Percentiles rank a stretch among this genome's conserved stretches.
Evolutionary conservation across 2,113 vertebrate species (phyloP).

Genomic region (Ia io): DNA sequence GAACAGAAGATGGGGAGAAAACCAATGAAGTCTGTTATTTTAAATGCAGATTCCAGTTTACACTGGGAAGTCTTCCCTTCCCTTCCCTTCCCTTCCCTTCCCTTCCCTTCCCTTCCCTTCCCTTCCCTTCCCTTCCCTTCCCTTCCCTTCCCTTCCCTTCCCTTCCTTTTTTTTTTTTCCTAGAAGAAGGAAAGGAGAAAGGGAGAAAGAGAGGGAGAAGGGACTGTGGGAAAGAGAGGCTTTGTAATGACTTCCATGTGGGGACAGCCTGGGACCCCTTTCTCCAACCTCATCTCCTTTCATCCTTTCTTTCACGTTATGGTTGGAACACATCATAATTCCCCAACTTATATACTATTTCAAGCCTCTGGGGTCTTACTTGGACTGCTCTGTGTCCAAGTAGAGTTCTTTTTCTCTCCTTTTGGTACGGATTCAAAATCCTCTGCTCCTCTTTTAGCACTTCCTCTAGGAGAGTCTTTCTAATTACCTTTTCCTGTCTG

Average conservation of each 20-base stretch:
- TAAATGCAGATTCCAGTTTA: slow-evolving; percentile 5
- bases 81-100: too few species aligned
- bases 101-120: too few species aligned
- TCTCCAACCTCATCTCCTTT: background rate
- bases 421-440: background rate
- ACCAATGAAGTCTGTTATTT: background rate
- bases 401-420: background rate
- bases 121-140: too few species aligned
- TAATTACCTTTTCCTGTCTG: background rate
- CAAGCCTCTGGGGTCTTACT: background rate
- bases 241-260: background rate
- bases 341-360: background rate
- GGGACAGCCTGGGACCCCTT: background rate
- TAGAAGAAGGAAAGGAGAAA: background rate
- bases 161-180: background rate
- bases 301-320: background rate
- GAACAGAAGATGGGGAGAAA: background rate
- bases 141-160: too few species aligned
- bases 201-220: background rate
- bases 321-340: background rate
- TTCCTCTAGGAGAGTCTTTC: background rate
- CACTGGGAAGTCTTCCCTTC: background rate
- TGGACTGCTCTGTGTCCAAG: background rate
- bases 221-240: background rate
- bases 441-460: background rate